These are phyloP conservation scores for Nestor notabilis DNA, from an alignment of 2,113 vertebrate species.

Conservation along the genomic window DNA sequence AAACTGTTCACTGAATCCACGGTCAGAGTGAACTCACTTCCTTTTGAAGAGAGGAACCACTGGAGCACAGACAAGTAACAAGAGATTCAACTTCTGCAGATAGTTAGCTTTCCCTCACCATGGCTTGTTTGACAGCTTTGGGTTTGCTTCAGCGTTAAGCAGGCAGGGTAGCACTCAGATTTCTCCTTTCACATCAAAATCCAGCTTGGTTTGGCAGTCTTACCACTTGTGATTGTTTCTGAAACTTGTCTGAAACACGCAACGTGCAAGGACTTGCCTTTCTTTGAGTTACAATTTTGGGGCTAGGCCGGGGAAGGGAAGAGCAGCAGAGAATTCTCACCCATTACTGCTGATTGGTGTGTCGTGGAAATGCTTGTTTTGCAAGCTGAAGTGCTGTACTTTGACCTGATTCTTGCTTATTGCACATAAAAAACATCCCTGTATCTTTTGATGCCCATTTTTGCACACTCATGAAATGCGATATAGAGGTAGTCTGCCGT, in stretches of 20 bases:
- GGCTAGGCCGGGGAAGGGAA: constrained; percentile 20
- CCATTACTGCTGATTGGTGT: constrained; percentile 14
- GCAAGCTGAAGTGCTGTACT: constrained; percentile 33
- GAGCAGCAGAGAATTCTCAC: constrained; percentile 29
- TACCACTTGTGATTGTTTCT: constrained; percentile 20
- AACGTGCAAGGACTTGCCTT: constrained; percentile 29
- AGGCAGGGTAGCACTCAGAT: background rate
- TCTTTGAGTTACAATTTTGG: background rate
- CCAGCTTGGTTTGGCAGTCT: constrained; percentile 45
- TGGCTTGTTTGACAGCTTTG: background rate
- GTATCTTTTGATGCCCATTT: background rate
- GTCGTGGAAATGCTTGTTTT: constrained; percentile 17
- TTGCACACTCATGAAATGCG: background rate
- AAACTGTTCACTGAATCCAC: background rate
- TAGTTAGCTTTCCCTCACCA: background rate
- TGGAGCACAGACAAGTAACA: background rate
- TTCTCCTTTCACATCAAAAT: constrained; percentile 57
- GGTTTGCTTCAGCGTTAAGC: background rate
- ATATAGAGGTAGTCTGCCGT: background rate
- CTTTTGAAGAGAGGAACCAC: background rate
- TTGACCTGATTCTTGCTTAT: constrained; percentile 46
- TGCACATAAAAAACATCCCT: background rate
- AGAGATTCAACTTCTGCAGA: background rate
- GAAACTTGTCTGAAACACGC: constrained; percentile 22
- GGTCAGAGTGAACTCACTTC: background rate